Evolutionary conservation across 2,113 vertebrate genomes (phyloP), one percentile per base, ranked within the genome.

Genomic region (Hippocampus guttulatus): DNA sequence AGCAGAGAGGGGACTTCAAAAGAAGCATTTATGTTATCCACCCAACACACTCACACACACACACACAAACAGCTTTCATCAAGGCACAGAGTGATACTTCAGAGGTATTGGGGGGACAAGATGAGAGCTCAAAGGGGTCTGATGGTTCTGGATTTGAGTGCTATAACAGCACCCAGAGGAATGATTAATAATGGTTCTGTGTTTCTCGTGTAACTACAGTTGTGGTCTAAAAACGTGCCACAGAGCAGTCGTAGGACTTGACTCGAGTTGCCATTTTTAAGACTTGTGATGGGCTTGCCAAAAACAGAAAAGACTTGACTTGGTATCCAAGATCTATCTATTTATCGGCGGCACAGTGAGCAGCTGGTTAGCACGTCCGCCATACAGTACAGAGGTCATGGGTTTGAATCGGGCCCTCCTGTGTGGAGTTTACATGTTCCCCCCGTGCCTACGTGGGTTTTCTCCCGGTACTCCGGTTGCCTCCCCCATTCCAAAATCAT

Each of bases 1-100:
- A 38, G 33, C 33, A 30, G 70, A 84, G 70, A 77, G 67, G 60
- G 82, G 73, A 85, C 86, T 88, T 90, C 86, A 88, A 85, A 87
- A 82, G 78, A 51, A 49, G 69, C 63, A 75, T 75, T 83, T 85
- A 73, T 87, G 72, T 82, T 84, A 73, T 78, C 77, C 33, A 6
- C 33, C 0, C 33, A 38, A 1, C 78, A 75, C 23, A 58, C 68
- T 8, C 2, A 60, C 54, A 51, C 6, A 25, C 20, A 25, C 33
- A 38, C 33, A 38, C 2, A 64, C 54, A 47, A 4, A 21, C 20
- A 25, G 70, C 52, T 68, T 68, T 64, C 73, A 74, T 68, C 77
- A 70, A 80, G 77, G 51, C 78, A 58, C 68, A 64, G 81, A 88
- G 69, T 81, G 81, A 89, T 82, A 84, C 83, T 86, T 78, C 84